These are phyloP conservation scores for Pleuronectes platessa DNA, from an alignment of 2,113 vertebrate species.

Conservation along the genomic window DNA sequence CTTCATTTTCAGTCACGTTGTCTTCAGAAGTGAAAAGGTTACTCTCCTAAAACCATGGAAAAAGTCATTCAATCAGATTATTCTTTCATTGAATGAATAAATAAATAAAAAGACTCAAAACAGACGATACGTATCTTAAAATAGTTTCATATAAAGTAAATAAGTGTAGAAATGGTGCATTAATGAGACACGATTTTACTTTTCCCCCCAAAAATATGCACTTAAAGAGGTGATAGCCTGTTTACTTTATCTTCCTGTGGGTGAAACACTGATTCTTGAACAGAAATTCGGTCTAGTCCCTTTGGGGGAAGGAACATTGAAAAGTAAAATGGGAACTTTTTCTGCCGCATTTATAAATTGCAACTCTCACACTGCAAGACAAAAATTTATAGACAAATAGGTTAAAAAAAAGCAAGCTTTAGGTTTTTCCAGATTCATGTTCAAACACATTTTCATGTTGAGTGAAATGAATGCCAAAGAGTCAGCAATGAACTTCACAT, in stretches of 20 bases:
- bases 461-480: too few species aligned
- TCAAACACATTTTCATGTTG: background rate
- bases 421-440: background rate
- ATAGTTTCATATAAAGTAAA: conserved; percentile 68
- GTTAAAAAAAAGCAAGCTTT: background rate
- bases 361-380: conserved; percentile 5
- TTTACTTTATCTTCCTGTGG: background rate
- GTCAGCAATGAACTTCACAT: too few species aligned
- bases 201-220: conserved; percentile 3
- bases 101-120: conserved; percentile 23
- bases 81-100: background rate
- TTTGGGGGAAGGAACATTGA: background rate
- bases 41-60: too few species aligned
- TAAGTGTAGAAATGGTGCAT: conserved; percentile 17
- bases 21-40: too few species aligned
- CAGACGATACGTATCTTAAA: conserved; percentile 49
- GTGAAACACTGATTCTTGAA: conserved; percentile 11
- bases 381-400: background rate
- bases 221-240: background rate
- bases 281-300: background rate
- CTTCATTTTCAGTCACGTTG: too few species aligned
- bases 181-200: background rate
- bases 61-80: too few species aligned
- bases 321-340: background rate
- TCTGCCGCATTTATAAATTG: conserved; percentile 17